phyloP scores from a whole-genome alignment of 2,113 vertebrate genomes.

The Proterorhinus semilunaris region DNA sequence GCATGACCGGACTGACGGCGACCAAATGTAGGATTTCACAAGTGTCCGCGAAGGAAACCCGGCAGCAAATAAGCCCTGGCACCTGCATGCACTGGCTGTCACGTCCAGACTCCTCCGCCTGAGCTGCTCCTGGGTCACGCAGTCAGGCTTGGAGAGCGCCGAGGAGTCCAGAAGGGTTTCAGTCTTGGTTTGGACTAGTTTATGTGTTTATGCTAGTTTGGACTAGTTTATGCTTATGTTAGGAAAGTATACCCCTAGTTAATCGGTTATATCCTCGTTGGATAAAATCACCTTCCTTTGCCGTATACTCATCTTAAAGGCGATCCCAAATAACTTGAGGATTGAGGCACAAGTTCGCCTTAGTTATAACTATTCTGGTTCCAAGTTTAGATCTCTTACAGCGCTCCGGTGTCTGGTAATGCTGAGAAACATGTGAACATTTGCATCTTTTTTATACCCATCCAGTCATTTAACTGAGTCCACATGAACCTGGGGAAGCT shows the following conservation, averaged over 20 bases:
- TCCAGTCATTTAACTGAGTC: conserved; percentile 9
- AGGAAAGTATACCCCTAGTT: neutral
- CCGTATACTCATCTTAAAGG: conserved; percentile 18
- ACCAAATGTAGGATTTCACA: conserved; percentile 59
- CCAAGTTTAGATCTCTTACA: conserved; percentile 25
- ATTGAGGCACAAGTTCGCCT: conserved; percentile 9
- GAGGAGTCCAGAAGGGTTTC: neutral
- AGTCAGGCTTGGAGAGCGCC: neutral
- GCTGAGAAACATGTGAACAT: conserved; percentile 36
- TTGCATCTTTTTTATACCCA: conserved; percentile 22
- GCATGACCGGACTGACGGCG: conserved; percentile 58
- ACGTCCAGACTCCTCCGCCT: conserved; percentile 28
- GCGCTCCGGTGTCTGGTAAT: conserved; percentile 29
- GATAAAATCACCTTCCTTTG: conserved; percentile 6
- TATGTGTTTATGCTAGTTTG: too few relatives aligned
- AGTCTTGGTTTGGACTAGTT: neutral
- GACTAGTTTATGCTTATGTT: neutral
- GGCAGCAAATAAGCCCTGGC: conserved; percentile 55
- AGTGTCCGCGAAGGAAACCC: conserved; percentile 42
- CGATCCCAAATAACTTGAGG: neutral
- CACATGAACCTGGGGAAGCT: conserved; percentile 13
- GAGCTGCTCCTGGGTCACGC: conserved; percentile 1
- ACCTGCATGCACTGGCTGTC: conserved; percentile 53
- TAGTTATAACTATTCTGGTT: conserved; percentile 3
- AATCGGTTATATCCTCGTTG: neutral